These are phyloP conservation scores for Eupithecia subfuscata DNA, from an alignment of 2,888 invertebrate genomes.

Conservation along the genomic window DNA sequence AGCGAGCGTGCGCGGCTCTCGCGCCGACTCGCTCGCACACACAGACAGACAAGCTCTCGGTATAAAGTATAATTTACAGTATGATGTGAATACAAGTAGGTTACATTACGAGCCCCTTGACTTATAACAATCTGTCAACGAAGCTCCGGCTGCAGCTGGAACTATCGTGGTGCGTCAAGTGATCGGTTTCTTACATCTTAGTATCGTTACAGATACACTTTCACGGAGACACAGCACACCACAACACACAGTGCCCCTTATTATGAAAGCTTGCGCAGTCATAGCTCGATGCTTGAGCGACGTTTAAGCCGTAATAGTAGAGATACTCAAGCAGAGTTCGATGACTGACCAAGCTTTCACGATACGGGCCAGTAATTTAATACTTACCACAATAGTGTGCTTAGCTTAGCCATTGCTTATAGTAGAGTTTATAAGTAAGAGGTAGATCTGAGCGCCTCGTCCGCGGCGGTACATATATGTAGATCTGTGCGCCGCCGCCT, in stretches of 20 bases:
- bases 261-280: too few relatives aligned
- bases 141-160: background rate
- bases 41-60: conserved; percentile 7
- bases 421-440: background rate
- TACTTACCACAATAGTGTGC: background rate
- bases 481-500: too few relatives aligned
- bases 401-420: background rate
- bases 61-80: background rate
- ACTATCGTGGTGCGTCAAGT: background rate
- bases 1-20: background rate
- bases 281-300: too few relatives aligned
- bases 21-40: conserved; percentile 4
- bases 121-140: background rate
- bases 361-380: background rate
- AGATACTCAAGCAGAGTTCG: too few relatives aligned
- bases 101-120: background rate
- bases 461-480: too few relatives aligned
- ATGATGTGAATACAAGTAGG: background rate
- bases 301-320: too few relatives aligned
- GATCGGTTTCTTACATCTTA: too few relatives aligned
- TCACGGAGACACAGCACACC: too few relatives aligned
- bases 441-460: background rate
- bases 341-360: too few relatives aligned
- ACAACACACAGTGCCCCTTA: too few relatives aligned
- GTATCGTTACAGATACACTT: too few relatives aligned